Evolutionary conservation across 2,888 invertebrate genomes (phyloP).

Genomic region (Eledona agricola): DNA sequence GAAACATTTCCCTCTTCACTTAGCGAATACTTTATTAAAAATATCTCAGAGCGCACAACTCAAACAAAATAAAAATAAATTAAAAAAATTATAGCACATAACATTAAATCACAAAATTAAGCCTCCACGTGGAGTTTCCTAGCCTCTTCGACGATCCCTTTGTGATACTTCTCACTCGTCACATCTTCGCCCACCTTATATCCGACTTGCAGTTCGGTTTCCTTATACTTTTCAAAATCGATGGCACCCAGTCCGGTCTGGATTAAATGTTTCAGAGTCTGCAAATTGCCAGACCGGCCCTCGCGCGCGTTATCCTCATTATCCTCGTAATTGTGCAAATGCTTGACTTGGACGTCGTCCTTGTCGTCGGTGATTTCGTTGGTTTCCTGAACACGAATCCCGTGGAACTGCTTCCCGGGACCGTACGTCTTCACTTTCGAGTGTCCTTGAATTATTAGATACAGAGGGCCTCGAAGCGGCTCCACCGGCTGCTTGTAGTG

Average conservation of each 20-base stretch:
- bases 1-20: constrained; percentile 6
- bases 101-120: constrained; percentile 36
- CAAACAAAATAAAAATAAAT: constrained; percentile 36
- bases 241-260: constrained; percentile 60
- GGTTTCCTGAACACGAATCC: constrained; percentile 62
- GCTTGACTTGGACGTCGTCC: constrained; percentile 65
- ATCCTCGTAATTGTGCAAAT: constrained; percentile 63
- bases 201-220: constrained; percentile 67
- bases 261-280: constrained; percentile 59
- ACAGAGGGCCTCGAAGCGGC: constrained; percentile 72
- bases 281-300: constrained; percentile 55
- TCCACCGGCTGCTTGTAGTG: constrained; percentile 70
- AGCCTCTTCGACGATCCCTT: constrained; percentile 69
- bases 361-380: constrained; percentile 67
- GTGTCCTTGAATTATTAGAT: constrained; percentile 84
- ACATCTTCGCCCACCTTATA: constrained; percentile 68
- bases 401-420: constrained; percentile 65
- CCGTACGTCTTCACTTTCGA: constrained; percentile 88
- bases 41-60: constrained; percentile 6
- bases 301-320: constrained; percentile 41
- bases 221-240: constrained; percentile 62
- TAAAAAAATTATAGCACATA: constrained; percentile 35
- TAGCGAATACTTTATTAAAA: constrained; percentile 27
- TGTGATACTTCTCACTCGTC: constrained; percentile 68
- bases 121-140: constrained; percentile 48